Evolutionary conservation across 2,888 invertebrate genomes (phyloP).

Genomic region (Phlogophora meticulosa): DNA sequence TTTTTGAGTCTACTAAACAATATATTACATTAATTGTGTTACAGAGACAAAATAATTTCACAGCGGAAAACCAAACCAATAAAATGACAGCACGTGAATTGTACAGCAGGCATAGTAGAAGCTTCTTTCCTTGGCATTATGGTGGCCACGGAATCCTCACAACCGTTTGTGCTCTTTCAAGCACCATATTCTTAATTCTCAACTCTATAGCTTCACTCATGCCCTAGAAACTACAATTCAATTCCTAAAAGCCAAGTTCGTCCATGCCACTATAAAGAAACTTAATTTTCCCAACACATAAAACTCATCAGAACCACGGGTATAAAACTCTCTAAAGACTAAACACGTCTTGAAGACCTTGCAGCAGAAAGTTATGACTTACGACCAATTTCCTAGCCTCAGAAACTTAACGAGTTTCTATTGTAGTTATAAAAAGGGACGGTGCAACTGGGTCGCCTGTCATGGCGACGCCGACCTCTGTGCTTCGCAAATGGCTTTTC

Average conservation of each 20-base stretch:
- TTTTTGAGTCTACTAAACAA: too few relatives aligned
- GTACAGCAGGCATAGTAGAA: too few relatives aligned
- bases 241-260: neutral
- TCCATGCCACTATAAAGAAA: neutral
- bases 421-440: slow-evolving; percentile 75
- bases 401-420: slow-evolving; percentile 78
- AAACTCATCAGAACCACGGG: slow-evolving; percentile 1
- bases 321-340: slow-evolving; percentile 17
- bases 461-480: slow-evolving; percentile 68
- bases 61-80: too few relatives aligned
- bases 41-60: too few relatives aligned
- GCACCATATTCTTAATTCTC: too few relatives aligned
- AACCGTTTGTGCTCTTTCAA: too few relatives aligned
- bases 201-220: too few relatives aligned
- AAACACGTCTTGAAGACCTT: slow-evolving; percentile 31
- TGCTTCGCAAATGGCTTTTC: slow-evolving; percentile 77
- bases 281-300: neutral
- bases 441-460: slow-evolving; percentile 77
- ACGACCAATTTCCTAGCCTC: slow-evolving; percentile 58
- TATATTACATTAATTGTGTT: too few relatives aligned
- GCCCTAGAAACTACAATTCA: too few relatives aligned
- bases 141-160: too few relatives aligned
- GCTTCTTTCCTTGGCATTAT: too few relatives aligned
- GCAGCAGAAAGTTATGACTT: slow-evolving; percentile 56
- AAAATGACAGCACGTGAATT: too few relatives aligned